Percentiles rank a stretch among this genome's conserved stretches.
These are phyloP conservation scores for Yponomeuta malinellus DNA, from an alignment of 2,888 invertebrate genomes.

Conservation along the genomic window DNA sequence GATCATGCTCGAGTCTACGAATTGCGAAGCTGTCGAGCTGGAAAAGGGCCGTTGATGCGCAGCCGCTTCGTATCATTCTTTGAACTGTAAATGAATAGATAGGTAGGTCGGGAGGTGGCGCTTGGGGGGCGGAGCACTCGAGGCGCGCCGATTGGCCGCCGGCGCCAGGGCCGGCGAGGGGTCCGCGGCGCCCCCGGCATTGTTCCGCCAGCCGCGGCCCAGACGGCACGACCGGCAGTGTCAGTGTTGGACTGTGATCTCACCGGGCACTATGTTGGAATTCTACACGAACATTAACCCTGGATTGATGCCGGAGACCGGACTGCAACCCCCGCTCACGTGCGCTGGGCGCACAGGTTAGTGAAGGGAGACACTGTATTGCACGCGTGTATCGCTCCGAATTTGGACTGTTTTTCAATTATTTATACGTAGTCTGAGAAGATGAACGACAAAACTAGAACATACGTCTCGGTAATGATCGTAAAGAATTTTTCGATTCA, in stretches of 20 bases:
- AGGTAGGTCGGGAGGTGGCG: conserved; percentile 45
- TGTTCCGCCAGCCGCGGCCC: conserved; percentile 41
- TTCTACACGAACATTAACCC: conserved; percentile 80
- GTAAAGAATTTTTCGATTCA: no score
- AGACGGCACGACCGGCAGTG: conserved; percentile 31
- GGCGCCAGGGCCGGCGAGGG: conserved; percentile 28
- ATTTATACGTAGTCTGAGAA: no score
- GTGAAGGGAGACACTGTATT: conserved; percentile 23
- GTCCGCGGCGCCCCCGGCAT: conserved; percentile 33
- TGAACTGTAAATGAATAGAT: conserved; percentile 55
- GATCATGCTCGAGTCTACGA: no score
- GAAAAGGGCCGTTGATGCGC: conserved; percentile 26
- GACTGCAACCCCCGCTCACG: conserved; percentile 73
- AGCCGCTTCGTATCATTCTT: conserved; percentile 49
- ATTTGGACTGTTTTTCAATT: no score
- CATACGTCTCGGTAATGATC: no score
- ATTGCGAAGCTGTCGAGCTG: no score
- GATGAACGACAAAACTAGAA: no score
- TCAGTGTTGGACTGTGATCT: neutral
- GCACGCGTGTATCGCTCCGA: no score
- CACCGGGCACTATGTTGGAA: conserved; percentile 76
- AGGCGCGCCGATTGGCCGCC: conserved; percentile 43
- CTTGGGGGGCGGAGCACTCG: conserved; percentile 45
- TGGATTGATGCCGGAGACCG: conserved; percentile 75
- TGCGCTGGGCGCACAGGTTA: conserved; percentile 81